phyloP scores from a whole-genome alignment of 92 coral and sea anemone genomes.

The Phenganax subtilis region DNA sequence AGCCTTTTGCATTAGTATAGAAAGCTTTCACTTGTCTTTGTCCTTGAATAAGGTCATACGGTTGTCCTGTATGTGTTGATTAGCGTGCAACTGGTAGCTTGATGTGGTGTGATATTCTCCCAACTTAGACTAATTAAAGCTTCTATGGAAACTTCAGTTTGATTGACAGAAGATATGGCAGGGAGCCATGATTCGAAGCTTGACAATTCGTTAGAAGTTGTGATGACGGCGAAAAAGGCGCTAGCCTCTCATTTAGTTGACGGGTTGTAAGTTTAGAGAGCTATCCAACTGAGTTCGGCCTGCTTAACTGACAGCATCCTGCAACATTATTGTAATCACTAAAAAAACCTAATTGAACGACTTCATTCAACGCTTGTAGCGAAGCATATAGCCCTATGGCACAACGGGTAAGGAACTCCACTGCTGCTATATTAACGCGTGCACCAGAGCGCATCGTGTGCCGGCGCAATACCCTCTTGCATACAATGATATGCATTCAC shows the following conservation, averaged over 20 bases:
- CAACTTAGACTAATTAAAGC: slow-evolving; percentile 70
- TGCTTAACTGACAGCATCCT: slow-evolving; percentile 90
- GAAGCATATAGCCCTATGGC: slow-evolving; percentile 77
- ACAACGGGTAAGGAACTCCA: slow-evolving; percentile 89
- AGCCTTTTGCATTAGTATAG: background rate
- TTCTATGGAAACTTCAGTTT: slow-evolving; percentile 96
- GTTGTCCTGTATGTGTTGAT: background rate
- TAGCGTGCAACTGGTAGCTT: slow-evolving; percentile 21
- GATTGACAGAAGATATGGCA: slow-evolving; percentile 99
- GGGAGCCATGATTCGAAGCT: slow-evolving; percentile 99
- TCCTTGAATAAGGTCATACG: background rate
- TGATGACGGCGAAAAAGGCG: slow-evolving; percentile 99
- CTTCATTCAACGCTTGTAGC: slow-evolving; percentile 55
- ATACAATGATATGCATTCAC: slow-evolving; percentile 35
- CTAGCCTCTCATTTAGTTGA: slow-evolving; percentile 95
- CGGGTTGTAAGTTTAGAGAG: slow-evolving; percentile 99
- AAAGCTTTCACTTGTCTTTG: background rate
- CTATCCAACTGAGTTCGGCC: slow-evolving; percentile 99
- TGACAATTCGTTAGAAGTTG: slow-evolving; percentile 99
- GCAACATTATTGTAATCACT: slow-evolving; percentile 95
- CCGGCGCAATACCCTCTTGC: slow-evolving; percentile 27
- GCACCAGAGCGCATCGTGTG: slow-evolving; percentile 35
- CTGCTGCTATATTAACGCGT: slow-evolving; percentile 43
- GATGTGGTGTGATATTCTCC: slow-evolving; percentile 78
- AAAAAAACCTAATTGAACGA: slow-evolving; percentile 81